Percentiles rank a stretch among this genome's conserved stretches.
These are phyloP conservation scores for Pseudochaenichthys georgianus DNA, from an alignment of 2,797 vertebrate genomes.

Conservation along the genomic window DNA sequence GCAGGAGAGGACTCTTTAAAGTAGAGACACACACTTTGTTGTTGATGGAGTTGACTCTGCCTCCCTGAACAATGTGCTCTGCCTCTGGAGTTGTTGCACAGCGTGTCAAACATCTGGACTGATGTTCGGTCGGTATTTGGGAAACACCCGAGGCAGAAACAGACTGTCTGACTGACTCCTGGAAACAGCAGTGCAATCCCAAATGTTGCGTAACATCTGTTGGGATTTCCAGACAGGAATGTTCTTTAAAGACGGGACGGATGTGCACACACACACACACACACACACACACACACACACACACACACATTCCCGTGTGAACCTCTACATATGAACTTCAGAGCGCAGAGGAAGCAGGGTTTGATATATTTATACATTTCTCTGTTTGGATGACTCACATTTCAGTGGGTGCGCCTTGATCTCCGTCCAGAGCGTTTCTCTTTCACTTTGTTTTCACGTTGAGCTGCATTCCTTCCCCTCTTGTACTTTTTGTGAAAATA, in stretches of 20 bases:
- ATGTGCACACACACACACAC: background rate
- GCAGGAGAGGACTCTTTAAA: no score
- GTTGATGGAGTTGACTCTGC: background rate
- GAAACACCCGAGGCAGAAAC: slow-evolving; percentile 26
- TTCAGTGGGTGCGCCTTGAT: slow-evolving; percentile 76
- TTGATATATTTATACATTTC: slow-evolving; percentile 73
- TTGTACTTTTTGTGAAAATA: slow-evolving; percentile 18
- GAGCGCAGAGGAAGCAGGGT: slow-evolving; percentile 55
- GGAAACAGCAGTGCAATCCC: background rate
- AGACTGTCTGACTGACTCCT: slow-evolving; percentile 6
- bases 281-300: no score
- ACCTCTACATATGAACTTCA: slow-evolving; percentile 43
- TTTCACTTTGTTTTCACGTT: slow-evolving; percentile 31
- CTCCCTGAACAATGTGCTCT: slow-evolving; percentile 32
- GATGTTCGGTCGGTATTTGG: slow-evolving; percentile 23
- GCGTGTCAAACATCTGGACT: slow-evolving; percentile 50
- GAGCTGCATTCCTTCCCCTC: slow-evolving; percentile 40
- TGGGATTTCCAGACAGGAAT: background rate
- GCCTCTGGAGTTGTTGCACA: slow-evolving; percentile 27
- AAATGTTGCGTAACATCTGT: background rate
- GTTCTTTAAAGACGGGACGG: slow-evolving; percentile 10
- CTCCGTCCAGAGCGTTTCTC: slow-evolving; percentile 60
- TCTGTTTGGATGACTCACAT: slow-evolving; percentile 73
- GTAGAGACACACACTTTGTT: background rate
- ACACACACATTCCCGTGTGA: slow-evolving; percentile 38